Evolutionary conservation across 2,113 vertebrate species (phyloP), one percentile per base, ranked within the genome.

Genomic region (Pachypanchax playfairii): DNA sequence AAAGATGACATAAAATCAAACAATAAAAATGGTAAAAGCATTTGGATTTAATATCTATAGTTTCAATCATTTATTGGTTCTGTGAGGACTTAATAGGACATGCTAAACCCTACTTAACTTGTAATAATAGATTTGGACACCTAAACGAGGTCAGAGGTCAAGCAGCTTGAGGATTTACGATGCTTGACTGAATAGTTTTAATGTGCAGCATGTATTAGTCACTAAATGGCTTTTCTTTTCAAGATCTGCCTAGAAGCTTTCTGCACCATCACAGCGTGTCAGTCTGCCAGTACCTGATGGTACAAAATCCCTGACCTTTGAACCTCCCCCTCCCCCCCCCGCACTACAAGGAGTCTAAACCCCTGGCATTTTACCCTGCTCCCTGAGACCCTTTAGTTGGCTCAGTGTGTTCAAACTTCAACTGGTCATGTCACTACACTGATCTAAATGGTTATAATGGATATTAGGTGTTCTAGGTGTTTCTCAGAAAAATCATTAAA

Each of bases 261-360:
- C 38, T 6, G 35, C 1, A 17, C 61, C 58, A 42, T 71, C 56
- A 21, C 41, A 13, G 53, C 39, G 46, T 58, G 64, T 9, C 8
- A 69, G 84, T 72, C 75, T 51, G 24, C 57, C 71, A 35, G 29
- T 67, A 56, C 60, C 49, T 77, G 43, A 69, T 38, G 56, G 57
- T 38, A 41, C 71, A 69, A 83, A 84, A 83, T 68, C 72, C 52
- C 18, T 79, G 68, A 86, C 76, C 79, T 83, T 69, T 70, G 6
- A 65, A 66, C 72, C 61, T 14, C 9, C 72, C 61, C 14, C 9
- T 39, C 4, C n/a, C 48, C 29, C 17, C 56, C 31, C 17, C 17
- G 73, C 41, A 68, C 26, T 28, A 71, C 53, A 62, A 58, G 22
- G 21, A 68, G n/a, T 53, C 47, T 74, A 62, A 70, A 70, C 18